Base-by-base conservation (phyloP, 2,797 vertebrate genomes). In the Phylloscopus collybita region DNA sequence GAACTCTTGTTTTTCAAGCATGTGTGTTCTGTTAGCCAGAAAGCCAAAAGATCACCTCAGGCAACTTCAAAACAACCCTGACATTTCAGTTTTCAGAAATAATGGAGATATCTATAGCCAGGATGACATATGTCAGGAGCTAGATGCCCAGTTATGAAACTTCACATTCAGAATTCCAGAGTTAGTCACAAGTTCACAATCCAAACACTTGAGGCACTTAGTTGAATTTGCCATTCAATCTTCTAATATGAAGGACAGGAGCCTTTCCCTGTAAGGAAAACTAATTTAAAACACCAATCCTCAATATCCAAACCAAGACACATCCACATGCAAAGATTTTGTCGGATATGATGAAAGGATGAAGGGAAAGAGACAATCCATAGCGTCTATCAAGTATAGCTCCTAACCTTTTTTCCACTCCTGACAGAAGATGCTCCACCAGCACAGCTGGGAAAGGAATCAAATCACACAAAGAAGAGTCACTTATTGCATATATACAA, bases 321-420 rank as follows among this genome's bases (percentile, higher is more conserved):
- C 34, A 80, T 30, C 54, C 20, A 57, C 34, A 61, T 0, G 0
- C 17, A 78, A 23, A 60, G 36, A 86, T 73, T 84, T 75, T 72
- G 40, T 38, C 49, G 57, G 44, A 30, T 34, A 11, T 0, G 0
- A 27, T 5, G 17, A n/a, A 78, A 25, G 5, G 25, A 80, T 5
- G 12, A 32, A 73, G 18, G 26, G 26, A 65, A 40, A 70, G 27
- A 40, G 25, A 86, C 9, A 49, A 83, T 26, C 47, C n/a, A 40
- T 0, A 65, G 38, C 14, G 69, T 40, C 4, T 4, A 23, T 12
- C 11, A 71, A 54, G 10, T 9, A 53, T 6, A 80, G 49, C 45
- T 74, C 54, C 53, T 32, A 34, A 34, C 5, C 29, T 29, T 62
- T 70, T 70, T 17, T 38, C 34, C 21, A 64, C 13, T 64, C 30